Percentiles rank a stretch among this genome's conserved stretches.
Evolutionary conservation across 2,888 invertebrate genomes (phyloP).

Genomic region (Tetropium fuscum): DNA sequence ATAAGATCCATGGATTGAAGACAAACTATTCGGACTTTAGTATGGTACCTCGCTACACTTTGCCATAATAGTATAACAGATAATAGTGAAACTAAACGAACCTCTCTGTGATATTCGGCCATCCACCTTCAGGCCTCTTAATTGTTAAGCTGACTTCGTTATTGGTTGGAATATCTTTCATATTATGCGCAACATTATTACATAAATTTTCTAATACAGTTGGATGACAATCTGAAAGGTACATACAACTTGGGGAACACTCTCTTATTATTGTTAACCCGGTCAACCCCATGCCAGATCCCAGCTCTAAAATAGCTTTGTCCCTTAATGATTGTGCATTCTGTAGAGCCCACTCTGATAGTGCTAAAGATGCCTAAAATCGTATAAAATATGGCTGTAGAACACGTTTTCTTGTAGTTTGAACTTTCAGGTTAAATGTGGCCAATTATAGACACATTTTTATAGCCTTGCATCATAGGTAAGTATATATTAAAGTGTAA

Average conservation of each 20-base stretch:
- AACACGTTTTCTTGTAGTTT: no score
- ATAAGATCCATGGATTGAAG: no score
- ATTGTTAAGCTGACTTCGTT: neutral
- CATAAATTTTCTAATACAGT: slow-evolving; percentile 73
- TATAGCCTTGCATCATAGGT: no score
- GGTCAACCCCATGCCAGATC: slow-evolving; percentile 81
- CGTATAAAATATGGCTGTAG: no score
- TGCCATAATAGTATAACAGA: no score
- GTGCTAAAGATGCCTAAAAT: slow-evolving; percentile 75
- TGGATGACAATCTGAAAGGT: slow-evolving; percentile 78
- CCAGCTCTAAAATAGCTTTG: slow-evolving; percentile 78
- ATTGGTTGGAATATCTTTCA: slow-evolving; percentile 49
- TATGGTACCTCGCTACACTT: no score
- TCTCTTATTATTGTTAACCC: slow-evolving; percentile 73
- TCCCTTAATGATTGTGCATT: slow-evolving; percentile 68
- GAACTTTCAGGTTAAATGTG: no score
- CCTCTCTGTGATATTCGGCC: slow-evolving; percentile 6
- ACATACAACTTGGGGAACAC: slow-evolving; percentile 69
- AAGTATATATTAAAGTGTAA: no score
- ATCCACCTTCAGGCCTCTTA: neutral
- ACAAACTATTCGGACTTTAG: no score
- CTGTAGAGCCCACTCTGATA: slow-evolving; percentile 78
- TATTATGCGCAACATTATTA: slow-evolving; percentile 75
- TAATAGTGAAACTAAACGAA: neutral
- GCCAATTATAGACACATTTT: no score